Conservation (phyloP, 2,113 vertebrate species). For the Tenebrosternarchus preto region DNA sequence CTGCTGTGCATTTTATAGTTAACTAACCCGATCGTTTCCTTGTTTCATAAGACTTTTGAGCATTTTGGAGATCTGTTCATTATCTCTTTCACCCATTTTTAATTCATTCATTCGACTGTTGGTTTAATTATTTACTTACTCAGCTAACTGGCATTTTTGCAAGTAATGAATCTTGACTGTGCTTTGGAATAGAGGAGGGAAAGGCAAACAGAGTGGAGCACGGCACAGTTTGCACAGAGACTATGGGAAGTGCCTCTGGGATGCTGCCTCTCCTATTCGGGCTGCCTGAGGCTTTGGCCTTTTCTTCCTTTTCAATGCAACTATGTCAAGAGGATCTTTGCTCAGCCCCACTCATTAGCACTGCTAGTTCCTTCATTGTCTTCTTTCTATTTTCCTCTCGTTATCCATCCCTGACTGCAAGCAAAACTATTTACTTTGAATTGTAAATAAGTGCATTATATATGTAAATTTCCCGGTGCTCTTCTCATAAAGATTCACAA, state of each 20-base stretch:
- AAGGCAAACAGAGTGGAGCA: slow-evolving; percentile 9
- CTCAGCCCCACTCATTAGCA: slow-evolving; percentile 50
- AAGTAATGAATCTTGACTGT: background rate
- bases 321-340: slow-evolving; percentile 53
- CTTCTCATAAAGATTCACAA: background rate
- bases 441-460: slow-evolving; percentile 27
- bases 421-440: slow-evolving; percentile 49
- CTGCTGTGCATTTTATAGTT: background rate
- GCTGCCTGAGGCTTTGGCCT: slow-evolving; percentile 32
- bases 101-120: slow-evolving; percentile 2
- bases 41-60: background rate
- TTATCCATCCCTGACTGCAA: slow-evolving; percentile 51
- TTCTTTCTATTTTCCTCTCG: slow-evolving; percentile 46
- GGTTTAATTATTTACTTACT: slow-evolving; percentile 23
- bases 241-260: slow-evolving; percentile 38
- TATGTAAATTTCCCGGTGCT: slow-evolving; percentile 11
- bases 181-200: slow-evolving; percentile 2
- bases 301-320: slow-evolving; percentile 43
- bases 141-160: slow-evolving; percentile 36
- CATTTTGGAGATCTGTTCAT: slow-evolving; percentile 3
- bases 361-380: slow-evolving; percentile 43
- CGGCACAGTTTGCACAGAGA: background rate
- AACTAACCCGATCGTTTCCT: background rate
- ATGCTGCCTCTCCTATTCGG: slow-evolving; percentile 36
- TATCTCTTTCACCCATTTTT: background rate